Evolutionary conservation across 2,113 vertebrate genomes (phyloP), one percentile per base, ranked within the genome.

Genomic region (Pipa parva): DNA sequence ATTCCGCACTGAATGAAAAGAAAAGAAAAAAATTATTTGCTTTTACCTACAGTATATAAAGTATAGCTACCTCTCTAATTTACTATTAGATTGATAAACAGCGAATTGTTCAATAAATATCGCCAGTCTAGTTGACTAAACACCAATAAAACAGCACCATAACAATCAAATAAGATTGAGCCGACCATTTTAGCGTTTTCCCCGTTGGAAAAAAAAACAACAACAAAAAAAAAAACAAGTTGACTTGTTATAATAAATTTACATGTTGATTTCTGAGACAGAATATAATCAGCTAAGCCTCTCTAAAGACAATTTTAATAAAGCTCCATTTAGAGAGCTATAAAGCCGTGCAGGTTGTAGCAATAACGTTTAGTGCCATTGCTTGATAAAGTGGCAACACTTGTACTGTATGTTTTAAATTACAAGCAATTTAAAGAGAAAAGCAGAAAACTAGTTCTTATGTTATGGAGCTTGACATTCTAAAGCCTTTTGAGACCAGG

Each of bases 241-340:
- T 70, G 61, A 70, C 57, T 51, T 29, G 66, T 45, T 72, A 61
- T 61, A 81, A 84, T 80, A 84, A 87, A 82, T 72, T 78, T 78
- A 84, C 81, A 80, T 82, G 81, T 83, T 86, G 73, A 83, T 82
- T 88, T 80, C 75, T 72, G 74, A 77, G 73, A 76, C 80, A 51
- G 33, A 76, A 78, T 64, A 63, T 87, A 86, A 89, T 86, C 81
- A 88, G 81, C 78, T 81, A 81, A 83, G 77, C 79, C 79, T 79
- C 79, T 89, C 87, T 81, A 84, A 87, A 87, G 82, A 87, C 87
- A 82, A 84, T 87, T 86, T 88, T 88, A 86, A 88, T 88, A 87
- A 88, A 85, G 80, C 74, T 79, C 81, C 81, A 74, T 80, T 84
- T 72, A 76, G 81, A 88, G 79, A 77, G 58, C 82, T 72, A 78